These are phyloP conservation scores for Autographa pulchrina DNA, from an alignment of 2,888 invertebrate genomes.

Conservation along the genomic window DNA sequence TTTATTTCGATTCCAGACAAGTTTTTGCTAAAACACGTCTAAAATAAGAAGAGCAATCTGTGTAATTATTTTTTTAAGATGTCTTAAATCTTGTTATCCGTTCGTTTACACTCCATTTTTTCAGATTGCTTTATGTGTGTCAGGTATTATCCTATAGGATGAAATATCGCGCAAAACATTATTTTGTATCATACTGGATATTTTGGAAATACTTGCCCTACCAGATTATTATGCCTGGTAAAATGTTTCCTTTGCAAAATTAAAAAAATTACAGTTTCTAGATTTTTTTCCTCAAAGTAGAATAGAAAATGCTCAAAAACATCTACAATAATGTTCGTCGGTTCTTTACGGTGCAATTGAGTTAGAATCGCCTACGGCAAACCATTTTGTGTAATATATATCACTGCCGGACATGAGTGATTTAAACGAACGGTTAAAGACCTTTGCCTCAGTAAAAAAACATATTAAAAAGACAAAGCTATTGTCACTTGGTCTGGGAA, in stretches of 20 bases:
- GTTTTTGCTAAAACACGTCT: background rate
- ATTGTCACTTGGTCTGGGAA: slow-evolving; percentile 58
- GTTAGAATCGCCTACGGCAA: slow-evolving; percentile 64
- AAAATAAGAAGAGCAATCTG: background rate
- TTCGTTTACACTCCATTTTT: too few species aligned
- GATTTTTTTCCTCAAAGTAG: background rate
- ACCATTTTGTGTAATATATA: slow-evolving; percentile 70
- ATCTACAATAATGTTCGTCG: slow-evolving; percentile 17
- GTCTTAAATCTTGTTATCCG: too few species aligned
- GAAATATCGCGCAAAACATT: too few species aligned
- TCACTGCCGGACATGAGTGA: slow-evolving; percentile 73
- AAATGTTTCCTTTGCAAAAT: too few species aligned
- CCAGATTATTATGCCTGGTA: too few species aligned
- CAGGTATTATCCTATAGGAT: too few species aligned
- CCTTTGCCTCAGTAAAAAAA: slow-evolving; percentile 60
- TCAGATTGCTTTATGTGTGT: too few species aligned
- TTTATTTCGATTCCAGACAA: background rate
- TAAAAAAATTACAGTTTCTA: background rate
- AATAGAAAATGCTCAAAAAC: slow-evolving; percentile 11
- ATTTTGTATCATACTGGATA: too few species aligned
- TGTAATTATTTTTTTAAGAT: background rate
- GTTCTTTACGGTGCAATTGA: slow-evolving; percentile 65
- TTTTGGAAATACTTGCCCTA: too few species aligned
- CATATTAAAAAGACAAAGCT: slow-evolving; percentile 34
- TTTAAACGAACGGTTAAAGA: slow-evolving; percentile 77